A percentile compares a stretch with the other conserved stretches of the same genome.
Evolutionary conservation across 2,797 vertebrate genomes (phyloP).

Genomic region (Halcyon smyrnensis): DNA sequence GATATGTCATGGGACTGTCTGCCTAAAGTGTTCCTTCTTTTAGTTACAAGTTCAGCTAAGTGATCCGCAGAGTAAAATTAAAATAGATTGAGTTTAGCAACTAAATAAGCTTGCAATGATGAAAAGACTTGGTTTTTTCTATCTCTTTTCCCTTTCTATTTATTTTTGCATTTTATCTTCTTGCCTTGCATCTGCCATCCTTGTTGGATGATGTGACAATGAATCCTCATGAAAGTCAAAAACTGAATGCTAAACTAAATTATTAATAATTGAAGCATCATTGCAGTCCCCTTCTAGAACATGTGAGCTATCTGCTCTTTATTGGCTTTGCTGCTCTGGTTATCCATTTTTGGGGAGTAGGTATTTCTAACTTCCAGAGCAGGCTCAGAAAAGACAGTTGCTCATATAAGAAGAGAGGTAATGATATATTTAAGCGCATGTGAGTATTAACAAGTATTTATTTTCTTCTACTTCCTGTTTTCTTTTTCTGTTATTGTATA

Average conservation of each 20-base stretch:
- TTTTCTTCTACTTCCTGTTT: not conserved
- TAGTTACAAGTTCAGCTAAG: slow-evolving; percentile 28
- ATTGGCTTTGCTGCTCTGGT: not conserved
- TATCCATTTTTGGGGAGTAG: not conserved
- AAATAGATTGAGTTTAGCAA: not conserved
- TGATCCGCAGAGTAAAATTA: not conserved
- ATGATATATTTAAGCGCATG: not conserved
- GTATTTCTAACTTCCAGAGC: not conserved
- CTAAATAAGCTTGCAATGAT: not conserved
- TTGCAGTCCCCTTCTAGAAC: not conserved
- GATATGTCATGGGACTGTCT: not conserved
- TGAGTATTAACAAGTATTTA: not conserved
- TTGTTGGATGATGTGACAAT: not conserved
- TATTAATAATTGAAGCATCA: not conserved
- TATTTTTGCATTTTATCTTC: not conserved
- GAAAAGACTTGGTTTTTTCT: not conserved
- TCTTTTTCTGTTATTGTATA: not conserved
- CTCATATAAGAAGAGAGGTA: not conserved
- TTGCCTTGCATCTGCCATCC: not conserved
- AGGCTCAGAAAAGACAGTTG: not conserved
- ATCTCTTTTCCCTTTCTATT: not conserved
- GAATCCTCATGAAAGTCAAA: slow-evolving; percentile 35
- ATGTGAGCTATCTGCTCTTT: not conserved
- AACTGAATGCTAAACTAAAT: not conserved
- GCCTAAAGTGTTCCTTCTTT: slow-evolving; percentile 31